Percentiles rank a stretch among this genome's conserved stretches.
These are phyloP conservation scores for Drosophila formosana DNA, from an alignment of 2,888 invertebrate species.

Conservation along the genomic window DNA sequence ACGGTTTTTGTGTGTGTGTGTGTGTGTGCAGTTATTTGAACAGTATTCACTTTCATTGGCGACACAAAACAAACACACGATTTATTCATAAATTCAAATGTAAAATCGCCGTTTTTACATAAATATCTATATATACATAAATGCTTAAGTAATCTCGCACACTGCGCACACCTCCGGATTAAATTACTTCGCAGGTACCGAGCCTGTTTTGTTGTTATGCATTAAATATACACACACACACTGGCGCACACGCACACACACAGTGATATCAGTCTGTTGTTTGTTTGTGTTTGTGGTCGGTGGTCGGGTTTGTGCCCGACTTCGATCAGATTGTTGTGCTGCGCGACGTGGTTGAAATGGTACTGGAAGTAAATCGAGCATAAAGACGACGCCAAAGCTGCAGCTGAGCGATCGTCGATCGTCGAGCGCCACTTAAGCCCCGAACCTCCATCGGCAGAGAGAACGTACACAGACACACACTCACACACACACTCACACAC, in stretches of 20 bases:
- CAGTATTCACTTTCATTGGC: conserved; percentile 36
- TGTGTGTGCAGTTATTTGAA: conserved; percentile 7
- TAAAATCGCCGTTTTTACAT: conserved; percentile 18
- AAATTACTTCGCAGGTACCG: conserved; percentile 44
- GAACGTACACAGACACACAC: conserved; percentile 10
- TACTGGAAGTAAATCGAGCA: conserved; percentile 83
- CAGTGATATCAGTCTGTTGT: background rate
- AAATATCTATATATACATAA: conserved; percentile 20
- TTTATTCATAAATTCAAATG: conserved; percentile 23
- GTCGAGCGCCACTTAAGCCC: conserved; percentile 47
- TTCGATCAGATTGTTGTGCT: conserved; percentile 72
- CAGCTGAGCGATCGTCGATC: conserved; percentile 38
- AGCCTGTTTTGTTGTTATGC: conserved; percentile 40
- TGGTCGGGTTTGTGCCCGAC: conserved; percentile 27
- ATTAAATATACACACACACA: conserved; percentile 15
- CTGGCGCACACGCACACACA: background rate
- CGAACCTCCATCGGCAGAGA: conserved; percentile 37
- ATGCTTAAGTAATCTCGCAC: conserved; percentile 32
- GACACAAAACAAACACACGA: conserved; percentile 9
- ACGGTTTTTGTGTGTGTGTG: background rate
- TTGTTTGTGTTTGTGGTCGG: conserved; percentile 1
- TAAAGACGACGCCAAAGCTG: conserved; percentile 68
- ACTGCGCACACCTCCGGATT: conserved; percentile 37
- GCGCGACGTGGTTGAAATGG: conserved; percentile 77
- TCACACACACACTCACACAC: conserved; percentile 2